A percentile compares a stretch with the other conserved stretches of the same genome.
phyloP scores from a whole-genome alignment of 2,888 invertebrate genomes.

The Melanchra persicariae region DNA sequence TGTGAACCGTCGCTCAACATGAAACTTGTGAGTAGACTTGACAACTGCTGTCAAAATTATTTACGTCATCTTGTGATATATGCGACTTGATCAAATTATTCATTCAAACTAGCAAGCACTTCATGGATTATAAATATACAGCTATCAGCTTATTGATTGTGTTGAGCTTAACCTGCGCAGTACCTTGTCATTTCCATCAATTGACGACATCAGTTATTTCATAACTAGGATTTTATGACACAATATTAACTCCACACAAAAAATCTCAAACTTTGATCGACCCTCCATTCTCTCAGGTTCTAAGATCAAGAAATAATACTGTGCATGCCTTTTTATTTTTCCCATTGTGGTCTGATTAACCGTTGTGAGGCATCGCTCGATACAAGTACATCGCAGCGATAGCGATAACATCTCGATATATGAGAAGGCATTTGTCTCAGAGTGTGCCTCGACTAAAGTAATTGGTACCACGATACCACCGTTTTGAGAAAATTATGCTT shows the following conservation, averaged over 20 bases:
- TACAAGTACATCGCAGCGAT: slow-evolving; percentile 69
- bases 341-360: slow-evolving; percentile 67
- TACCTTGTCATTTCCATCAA: too few relatives aligned
- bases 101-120: neutral
- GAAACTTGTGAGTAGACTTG: slow-evolving; percentile 10
- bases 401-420: slow-evolving; percentile 81
- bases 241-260: neutral
- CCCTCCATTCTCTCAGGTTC: slow-evolving; percentile 20
- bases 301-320: slow-evolving; percentile 54
- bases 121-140: neutral
- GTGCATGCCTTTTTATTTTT: slow-evolving; percentile 59
- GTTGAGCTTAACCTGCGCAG: too few relatives aligned
- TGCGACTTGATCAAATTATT: neutral
- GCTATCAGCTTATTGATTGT: too few relatives aligned
- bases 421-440: slow-evolving; percentile 81
- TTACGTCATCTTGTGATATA: slow-evolving; percentile 11
- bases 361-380: slow-evolving; percentile 65
- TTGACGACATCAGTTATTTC: neutral
- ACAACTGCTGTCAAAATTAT: slow-evolving; percentile 43
- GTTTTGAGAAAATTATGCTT: slow-evolving; percentile 61
- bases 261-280: neutral
- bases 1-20: slow-evolving; percentile 3
- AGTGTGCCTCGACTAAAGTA: slow-evolving; percentile 65
- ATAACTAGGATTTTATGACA: neutral
- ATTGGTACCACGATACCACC: slow-evolving; percentile 62